A percentile compares a stretch with the other conserved stretches of the same genome.
phyloP scores from a whole-genome alignment of 2,113 vertebrate genomes.

The Gymnarchus niloticus region DNA sequence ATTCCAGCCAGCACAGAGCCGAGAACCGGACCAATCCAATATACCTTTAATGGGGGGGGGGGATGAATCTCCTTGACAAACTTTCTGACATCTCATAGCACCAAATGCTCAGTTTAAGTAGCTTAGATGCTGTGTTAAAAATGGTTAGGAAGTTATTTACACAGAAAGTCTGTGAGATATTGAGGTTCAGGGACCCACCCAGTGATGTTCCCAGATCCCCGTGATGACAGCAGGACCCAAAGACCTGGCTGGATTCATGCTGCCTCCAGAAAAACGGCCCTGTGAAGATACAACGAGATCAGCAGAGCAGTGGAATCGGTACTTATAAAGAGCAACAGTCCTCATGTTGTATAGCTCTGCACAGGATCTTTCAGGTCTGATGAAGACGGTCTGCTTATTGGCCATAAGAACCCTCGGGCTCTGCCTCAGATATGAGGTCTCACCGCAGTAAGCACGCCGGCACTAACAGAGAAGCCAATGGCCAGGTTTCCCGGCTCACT shows the following conservation, averaged over 20 bases:
- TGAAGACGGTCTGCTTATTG: neutral
- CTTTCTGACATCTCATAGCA: neutral
- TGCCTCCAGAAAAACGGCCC: slow-evolving; percentile 70
- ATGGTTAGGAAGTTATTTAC: neutral
- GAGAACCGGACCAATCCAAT: slow-evolving; percentile 67
- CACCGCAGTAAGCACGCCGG: slow-evolving; percentile 64
- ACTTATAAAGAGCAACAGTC: neutral
- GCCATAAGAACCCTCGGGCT: neutral
- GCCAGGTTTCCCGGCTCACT: slow-evolving; percentile 59
- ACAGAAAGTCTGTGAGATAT: neutral
- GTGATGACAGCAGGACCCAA: slow-evolving; percentile 69
- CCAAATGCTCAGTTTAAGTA: neutral
- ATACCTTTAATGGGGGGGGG: slow-evolving; percentile 52
- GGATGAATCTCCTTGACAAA: neutral
- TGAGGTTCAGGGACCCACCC: slow-evolving; percentile 57
- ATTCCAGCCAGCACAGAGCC: slow-evolving; percentile 64
- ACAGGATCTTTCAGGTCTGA: neutral
- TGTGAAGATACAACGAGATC: slow-evolving; percentile 36
- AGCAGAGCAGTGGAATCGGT: neutral
- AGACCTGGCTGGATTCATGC: slow-evolving; percentile 71
- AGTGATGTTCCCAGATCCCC: slow-evolving; percentile 73
- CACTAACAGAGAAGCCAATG: slow-evolving; percentile 66
- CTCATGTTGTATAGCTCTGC: neutral
- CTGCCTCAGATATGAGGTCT: neutral
- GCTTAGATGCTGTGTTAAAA: neutral